These are phyloP conservation scores for Amazona finschi DNA, from an alignment of 2,797 vertebrate genomes.

Conservation along the genomic window DNA sequence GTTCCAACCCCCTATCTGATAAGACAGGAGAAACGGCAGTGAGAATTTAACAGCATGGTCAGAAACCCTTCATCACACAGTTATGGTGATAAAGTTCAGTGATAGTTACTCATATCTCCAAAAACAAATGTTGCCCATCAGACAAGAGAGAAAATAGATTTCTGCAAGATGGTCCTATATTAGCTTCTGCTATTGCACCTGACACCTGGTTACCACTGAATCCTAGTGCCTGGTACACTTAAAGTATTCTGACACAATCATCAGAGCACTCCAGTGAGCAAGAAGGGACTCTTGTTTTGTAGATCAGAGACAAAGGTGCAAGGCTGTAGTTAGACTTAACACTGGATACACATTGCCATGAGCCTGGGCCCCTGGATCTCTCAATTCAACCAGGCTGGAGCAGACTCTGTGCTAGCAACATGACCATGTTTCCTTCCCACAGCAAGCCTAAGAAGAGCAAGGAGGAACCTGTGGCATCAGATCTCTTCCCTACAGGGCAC, in stretches of 20 bases:
- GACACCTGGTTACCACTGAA: not conserved
- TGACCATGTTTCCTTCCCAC: fast-evolving
- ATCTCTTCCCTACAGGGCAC: not conserved
- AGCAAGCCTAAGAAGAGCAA: not conserved
- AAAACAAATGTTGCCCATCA: conserved; percentile 1
- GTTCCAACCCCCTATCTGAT: not conserved
- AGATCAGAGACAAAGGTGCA: not conserved
- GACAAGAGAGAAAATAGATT: not conserved
- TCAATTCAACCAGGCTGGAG: not conserved
- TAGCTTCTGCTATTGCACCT: not conserved
- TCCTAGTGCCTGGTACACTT: not conserved
- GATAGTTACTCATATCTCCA: not conserved
- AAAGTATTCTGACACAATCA: not conserved
- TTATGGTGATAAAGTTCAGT: not conserved
- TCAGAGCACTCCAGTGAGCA: not conserved
- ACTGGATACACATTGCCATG: not conserved
- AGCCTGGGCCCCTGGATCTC: not conserved
- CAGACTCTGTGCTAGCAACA: not conserved
- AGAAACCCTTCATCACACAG: conserved; percentile 15
- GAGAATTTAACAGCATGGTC: not conserved
- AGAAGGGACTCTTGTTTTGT: not conserved
- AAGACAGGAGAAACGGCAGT: not conserved
- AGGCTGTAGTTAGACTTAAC: not conserved
- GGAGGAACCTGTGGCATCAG: not conserved
- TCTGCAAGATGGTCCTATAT: not conserved